A percentile compares a stretch with the other conserved stretches of the same genome.
Evolutionary conservation across 2,888 invertebrate genomes (phyloP).

Genomic region (Eilema sororculum): DNA sequence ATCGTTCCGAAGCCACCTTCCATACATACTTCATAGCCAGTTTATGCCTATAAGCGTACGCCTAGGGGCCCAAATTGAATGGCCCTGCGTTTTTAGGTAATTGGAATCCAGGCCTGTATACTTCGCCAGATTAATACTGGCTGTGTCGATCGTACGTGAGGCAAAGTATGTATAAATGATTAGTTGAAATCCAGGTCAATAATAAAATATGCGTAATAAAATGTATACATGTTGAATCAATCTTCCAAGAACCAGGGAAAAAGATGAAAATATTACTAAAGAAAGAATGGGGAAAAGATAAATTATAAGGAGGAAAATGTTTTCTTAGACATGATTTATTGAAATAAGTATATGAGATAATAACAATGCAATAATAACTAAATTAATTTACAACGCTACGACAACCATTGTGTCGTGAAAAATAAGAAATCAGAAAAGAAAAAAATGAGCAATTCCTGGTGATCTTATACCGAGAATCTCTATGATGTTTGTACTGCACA

Average conservation of each 20-base stretch:
- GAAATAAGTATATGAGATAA: background rate
- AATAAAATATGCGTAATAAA: slow-evolving; percentile 15
- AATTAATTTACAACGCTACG: background rate
- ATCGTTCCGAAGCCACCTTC: slow-evolving; percentile 41
- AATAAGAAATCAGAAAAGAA: no score
- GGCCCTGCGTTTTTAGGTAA: slow-evolving; percentile 68
- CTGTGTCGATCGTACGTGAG: slow-evolving; percentile 37
- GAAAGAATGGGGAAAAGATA: background rate
- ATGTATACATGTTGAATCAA: slow-evolving; percentile 9
- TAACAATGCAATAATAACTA: background rate
- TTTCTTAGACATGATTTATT: background rate
- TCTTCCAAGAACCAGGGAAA: background rate
- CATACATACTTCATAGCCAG: slow-evolving; percentile 55
- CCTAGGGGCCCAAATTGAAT: slow-evolving; percentile 65
- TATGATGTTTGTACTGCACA: background rate
- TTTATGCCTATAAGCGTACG: slow-evolving; percentile 47
- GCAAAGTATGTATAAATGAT: slow-evolving; percentile 41
- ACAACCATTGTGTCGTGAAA: background rate
- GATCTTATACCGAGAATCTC: background rate
- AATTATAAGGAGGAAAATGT: background rate
- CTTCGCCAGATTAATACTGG: slow-evolving; percentile 57
- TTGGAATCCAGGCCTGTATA: slow-evolving; percentile 58
- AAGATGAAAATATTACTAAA: background rate
- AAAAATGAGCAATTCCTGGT: background rate
- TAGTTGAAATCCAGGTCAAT: slow-evolving; percentile 37